A percentile compares a stretch with the other conserved stretches of the same genome.
Conservation (phyloP, 2,113 vertebrate species). For the Daboia siamensis region DNA sequence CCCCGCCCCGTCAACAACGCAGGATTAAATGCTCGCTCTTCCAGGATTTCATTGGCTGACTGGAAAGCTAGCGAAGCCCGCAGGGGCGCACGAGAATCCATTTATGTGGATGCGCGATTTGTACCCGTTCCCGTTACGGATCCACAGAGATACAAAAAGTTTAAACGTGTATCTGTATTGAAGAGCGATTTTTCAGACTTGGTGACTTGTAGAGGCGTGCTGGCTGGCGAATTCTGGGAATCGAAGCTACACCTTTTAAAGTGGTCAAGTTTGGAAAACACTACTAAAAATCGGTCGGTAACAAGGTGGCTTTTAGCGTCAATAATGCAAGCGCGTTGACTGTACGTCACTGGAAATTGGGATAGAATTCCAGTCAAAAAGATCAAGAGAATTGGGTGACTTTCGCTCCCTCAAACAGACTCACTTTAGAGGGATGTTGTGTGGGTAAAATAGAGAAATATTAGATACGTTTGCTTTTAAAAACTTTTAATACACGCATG, state of each 20-base stretch:
- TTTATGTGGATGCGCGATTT: too few relatives aligned
- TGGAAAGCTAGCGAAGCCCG: too few relatives aligned
- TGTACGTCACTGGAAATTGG: neutral
- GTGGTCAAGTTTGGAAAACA: neutral
- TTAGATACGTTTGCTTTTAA: neutral
- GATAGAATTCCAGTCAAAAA: neutral
- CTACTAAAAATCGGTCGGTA: neutral
- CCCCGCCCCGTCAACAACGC: rapidly evolving
- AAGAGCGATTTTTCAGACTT: neutral
- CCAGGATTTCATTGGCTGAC: neutral
- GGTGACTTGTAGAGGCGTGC: neutral
- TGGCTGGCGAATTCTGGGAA: neutral
- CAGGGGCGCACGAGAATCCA: neutral
- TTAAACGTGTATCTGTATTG: neutral
- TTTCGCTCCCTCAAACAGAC: neutral
- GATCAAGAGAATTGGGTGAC: too few relatives aligned
- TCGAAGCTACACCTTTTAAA: neutral
- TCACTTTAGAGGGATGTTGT: neutral
- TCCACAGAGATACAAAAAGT: neutral
- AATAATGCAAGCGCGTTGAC: neutral
- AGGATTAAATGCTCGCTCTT: neutral
- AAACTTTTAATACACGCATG: neutral
- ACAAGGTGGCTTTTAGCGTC: neutral
- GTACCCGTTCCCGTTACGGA: neutral
- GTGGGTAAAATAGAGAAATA: neutral